Evolutionary conservation across 2,113 vertebrate species (phyloP).

Genomic region (Hoplias malabaricus): DNA sequence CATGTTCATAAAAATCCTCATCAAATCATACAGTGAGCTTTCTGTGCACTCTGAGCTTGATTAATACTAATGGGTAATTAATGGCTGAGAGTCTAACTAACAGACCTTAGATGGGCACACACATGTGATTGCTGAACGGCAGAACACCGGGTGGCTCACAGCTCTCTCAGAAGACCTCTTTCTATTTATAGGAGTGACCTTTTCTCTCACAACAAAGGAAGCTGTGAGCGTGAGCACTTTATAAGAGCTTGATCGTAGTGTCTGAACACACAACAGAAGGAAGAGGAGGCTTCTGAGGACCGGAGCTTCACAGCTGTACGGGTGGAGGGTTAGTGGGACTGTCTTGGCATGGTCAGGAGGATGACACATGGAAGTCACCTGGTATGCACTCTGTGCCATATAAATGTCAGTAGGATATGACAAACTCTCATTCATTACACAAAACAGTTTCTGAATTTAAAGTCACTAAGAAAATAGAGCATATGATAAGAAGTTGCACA

Average conservation of each 20-base stretch:
- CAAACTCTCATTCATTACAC: neutral
- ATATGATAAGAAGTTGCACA: neutral
- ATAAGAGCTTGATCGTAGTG: slow-evolving; percentile 17
- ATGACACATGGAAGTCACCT: neutral
- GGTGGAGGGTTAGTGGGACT: neutral
- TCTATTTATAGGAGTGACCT: slow-evolving; percentile 39
- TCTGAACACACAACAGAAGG: slow-evolving; percentile 3
- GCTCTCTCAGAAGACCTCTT: slow-evolving; percentile 19
- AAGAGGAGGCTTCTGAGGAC: neutral
- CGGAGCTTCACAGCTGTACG: neutral
- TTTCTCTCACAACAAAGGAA: slow-evolving; percentile 30
- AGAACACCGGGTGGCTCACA: slow-evolving; percentile 11
- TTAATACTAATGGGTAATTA: slow-evolving; percentile 27
- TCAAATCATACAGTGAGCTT: neutral
- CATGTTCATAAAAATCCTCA: neutral
- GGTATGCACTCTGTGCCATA: neutral
- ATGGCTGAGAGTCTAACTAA: neutral
- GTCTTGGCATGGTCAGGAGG: neutral
- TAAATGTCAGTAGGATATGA: neutral
- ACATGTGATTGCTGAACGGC: slow-evolving; percentile 8
- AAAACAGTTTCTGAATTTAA: neutral
- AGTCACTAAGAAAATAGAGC: no score
- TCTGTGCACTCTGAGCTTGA: neutral
- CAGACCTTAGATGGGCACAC: neutral
- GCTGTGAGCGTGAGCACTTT: slow-evolving; percentile 28